Evolutionary conservation across 2,113 vertebrate species (phyloP).

Genomic region (Cynopterus brachyotis): DNA sequence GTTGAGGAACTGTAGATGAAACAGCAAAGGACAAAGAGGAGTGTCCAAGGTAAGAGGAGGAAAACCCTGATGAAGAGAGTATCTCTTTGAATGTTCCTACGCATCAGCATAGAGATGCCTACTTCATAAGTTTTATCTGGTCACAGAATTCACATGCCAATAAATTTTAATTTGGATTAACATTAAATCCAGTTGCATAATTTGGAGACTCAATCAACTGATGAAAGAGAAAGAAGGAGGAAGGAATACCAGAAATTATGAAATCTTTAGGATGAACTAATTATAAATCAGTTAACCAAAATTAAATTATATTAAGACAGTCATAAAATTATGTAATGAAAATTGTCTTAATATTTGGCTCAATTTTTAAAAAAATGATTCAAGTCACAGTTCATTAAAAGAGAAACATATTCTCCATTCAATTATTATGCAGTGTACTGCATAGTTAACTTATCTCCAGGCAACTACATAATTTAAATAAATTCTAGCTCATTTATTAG

Average conservation of each 20-base stretch:
- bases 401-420: background rate
- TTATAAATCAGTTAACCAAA: background rate
- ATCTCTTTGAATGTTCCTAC: background rate
- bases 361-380: background rate
- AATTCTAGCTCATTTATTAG: background rate
- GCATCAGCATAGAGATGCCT: background rate
- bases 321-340: background rate
- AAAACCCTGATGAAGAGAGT: background rate
- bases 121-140: background rate
- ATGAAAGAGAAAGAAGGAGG: background rate
- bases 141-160: background rate
- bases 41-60: background rate
- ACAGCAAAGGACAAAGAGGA: background rate
- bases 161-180: background rate
- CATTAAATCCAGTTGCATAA: background rate
- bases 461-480: background rate
- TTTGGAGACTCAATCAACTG: background rate
- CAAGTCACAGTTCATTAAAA: background rate
- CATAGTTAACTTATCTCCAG: background rate
- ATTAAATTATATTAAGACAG: background rate
- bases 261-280: background rate
- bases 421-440: background rate
- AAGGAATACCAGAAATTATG: background rate
- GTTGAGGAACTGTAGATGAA: background rate
- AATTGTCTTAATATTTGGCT: background rate